Percentiles rank a stretch among this genome's conserved stretches.
Conservation (phyloP, 1,140 invertebrate genomes). For the Belonocnema kinseyi region DNA sequence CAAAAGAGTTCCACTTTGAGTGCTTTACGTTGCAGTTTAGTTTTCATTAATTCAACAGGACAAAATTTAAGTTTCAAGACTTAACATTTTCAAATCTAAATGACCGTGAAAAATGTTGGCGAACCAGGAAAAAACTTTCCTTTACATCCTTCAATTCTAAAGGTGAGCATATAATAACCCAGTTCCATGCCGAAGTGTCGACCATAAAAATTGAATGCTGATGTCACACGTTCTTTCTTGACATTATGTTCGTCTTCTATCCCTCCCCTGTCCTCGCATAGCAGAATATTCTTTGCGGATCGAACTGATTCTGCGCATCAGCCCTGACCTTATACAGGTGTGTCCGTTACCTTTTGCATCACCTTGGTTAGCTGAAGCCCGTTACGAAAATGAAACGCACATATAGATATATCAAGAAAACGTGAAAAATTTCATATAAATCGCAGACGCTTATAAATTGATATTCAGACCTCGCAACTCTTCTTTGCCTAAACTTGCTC, state of each 20-base stretch:
- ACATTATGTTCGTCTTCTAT: background rate
- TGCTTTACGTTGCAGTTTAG: too few relatives aligned
- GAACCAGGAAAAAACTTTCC: background rate
- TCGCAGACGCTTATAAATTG: background rate
- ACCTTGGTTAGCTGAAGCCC: background rate
- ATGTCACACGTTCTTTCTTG: constrained; percentile 4
- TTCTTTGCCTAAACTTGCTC: too few relatives aligned
- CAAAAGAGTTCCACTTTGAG: too few relatives aligned
- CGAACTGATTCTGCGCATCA: constrained; percentile 19
- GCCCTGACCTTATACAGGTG: background rate
- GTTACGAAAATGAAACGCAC: background rate
- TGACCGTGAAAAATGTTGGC: background rate
- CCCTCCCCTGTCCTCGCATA: background rate
- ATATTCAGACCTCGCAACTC: too few relatives aligned
- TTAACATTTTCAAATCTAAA: too few relatives aligned
- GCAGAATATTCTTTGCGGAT: background rate
- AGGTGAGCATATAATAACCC: constrained; percentile 6
- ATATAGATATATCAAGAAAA: too few relatives aligned
- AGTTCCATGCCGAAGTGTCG: constrained; percentile 3
- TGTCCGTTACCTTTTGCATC: background rate
- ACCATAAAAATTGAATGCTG: constrained; percentile 14
- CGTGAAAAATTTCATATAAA: background rate
- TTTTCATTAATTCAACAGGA: too few relatives aligned
- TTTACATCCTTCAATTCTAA: constrained; percentile 5
- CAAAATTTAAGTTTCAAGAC: too few relatives aligned